Conservation (phyloP, 2,888 invertebrate species). For the Acrobeloides nanus region DNA sequence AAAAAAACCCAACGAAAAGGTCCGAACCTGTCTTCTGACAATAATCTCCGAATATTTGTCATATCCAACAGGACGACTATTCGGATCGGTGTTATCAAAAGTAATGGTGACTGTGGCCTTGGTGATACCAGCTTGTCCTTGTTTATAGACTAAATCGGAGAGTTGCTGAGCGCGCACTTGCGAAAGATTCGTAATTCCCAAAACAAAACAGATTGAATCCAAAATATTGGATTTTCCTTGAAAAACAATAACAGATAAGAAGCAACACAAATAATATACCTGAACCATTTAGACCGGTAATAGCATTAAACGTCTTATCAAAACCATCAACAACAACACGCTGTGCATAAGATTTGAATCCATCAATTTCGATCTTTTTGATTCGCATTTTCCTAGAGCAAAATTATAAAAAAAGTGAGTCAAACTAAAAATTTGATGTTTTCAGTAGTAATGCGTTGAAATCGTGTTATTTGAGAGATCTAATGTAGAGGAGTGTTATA, state of each 20-base stretch:
- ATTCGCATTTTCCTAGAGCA: slow-evolving; percentile 69
- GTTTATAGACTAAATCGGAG: slow-evolving; percentile 93
- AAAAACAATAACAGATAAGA: slow-evolving; percentile 87
- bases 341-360: slow-evolving; percentile 94
- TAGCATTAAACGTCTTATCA: slow-evolving; percentile 90
- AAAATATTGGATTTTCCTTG: slow-evolving; percentile 63
- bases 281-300: slow-evolving; percentile 92
- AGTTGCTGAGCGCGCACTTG: slow-evolving; percentile 62
- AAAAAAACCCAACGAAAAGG: background rate
- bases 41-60: slow-evolving; percentile 82
- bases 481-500: no score
- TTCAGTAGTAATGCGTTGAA: no score
- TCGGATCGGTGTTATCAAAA: slow-evolving; percentile 77
- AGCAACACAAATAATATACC: slow-evolving; percentile 73
- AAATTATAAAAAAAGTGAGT: no score
- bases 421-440: no score
- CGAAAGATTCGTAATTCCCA: slow-evolving; percentile 83
- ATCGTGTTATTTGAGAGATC: no score
- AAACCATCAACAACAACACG: slow-evolving; percentile 83
- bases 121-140: slow-evolving; percentile 88
- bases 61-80: slow-evolving; percentile 77
- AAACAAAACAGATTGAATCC: slow-evolving; percentile 91
- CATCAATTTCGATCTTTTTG: slow-evolving; percentile 83
- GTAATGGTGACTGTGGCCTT: slow-evolving; percentile 90
- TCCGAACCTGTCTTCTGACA: slow-evolving; percentile 74